Percentiles rank a stretch among this genome's conserved stretches.
These are phyloP conservation scores for Tyria jacobaeae DNA, from an alignment of 2,888 invertebrate genomes.

Conservation along the genomic window DNA sequence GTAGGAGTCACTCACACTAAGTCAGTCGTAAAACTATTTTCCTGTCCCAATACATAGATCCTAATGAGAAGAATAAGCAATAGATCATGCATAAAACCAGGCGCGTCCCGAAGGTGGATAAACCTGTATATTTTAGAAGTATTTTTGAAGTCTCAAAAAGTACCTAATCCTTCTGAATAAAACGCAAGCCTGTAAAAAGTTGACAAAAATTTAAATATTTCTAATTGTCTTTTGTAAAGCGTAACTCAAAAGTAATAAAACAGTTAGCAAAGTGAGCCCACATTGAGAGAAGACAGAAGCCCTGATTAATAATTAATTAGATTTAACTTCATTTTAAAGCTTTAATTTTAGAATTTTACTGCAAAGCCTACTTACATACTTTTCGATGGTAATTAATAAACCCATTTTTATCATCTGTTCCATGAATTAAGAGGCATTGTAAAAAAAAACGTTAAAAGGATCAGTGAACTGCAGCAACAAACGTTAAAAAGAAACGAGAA, in stretches of 20 bases:
- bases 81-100: no score
- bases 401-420: neutral
- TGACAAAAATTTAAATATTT: slow-evolving; percentile 20
- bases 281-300: slow-evolving; percentile 19
- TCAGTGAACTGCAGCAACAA: no score
- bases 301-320: slow-evolving; percentile 44
- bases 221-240: slow-evolving; percentile 32
- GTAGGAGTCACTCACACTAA: no score
- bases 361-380: neutral
- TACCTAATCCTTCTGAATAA: neutral
- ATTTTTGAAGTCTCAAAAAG: neutral
- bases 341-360: slow-evolving; percentile 16
- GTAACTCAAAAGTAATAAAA: slow-evolving; percentile 27
- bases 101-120: no score
- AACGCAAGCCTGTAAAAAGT: neutral
- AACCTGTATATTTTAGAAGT: no score
- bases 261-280: slow-evolving; percentile 5
- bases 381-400: neutral
- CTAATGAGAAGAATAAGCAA: no score
- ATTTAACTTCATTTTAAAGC: slow-evolving; percentile 36
- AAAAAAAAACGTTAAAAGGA: neutral
- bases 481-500: neutral
- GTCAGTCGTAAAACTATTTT: no score
- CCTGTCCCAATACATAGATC: no score
- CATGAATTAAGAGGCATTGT: no score